Base-by-base conservation (phyloP, 2,113 vertebrate species). In the Ailurus styani region DNA sequence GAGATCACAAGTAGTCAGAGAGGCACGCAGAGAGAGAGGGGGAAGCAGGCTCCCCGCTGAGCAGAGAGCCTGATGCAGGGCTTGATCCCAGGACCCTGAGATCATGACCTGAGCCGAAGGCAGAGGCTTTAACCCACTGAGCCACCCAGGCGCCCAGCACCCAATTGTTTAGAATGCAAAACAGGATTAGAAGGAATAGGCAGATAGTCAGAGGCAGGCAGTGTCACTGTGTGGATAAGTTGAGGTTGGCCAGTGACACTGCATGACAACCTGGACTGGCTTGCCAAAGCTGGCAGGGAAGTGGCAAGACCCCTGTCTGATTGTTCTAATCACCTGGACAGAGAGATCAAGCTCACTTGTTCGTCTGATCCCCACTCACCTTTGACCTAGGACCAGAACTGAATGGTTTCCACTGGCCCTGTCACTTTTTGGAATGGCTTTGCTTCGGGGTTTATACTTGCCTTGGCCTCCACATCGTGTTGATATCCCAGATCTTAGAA, bases 391-490 rank as follows among this genome's bases (percentile, higher is more conserved):
- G 27, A 64, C 72, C 93, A 73, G 27, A 72, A 34, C 52, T 40
- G 34, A 14, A n/a, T 72, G 40, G 57, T 93, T 93, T 93, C 78
- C n/a, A 85, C 23, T 34, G 42, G 77, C 52, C 72, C 23, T 79
- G 34, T 91, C 42, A 72, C 29, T 55, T 97, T 97, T 77, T 57
- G 25, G 40, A 91, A 95, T 77, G 90, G 21, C 15, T 34, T 95
- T 91, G 52, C n/a, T 20, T 90, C 84, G 96, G 83, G 57, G 21
- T 70, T 91, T 95, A 42, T 88, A 86, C 50, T 92, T 89, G 52
- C 68, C 31, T 93, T 92, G 47, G 77, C 47, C 20, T 84, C 55
- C 42, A 47, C 21, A 55, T 12, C 64, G 72, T 85, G 55, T 21
- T 87, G 47, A 94, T 3, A 21, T 95, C 31, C 23, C 37, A 75